These are phyloP conservation scores for Platysteira castanea DNA, from an alignment of 2,113 vertebrate genomes.

Conservation along the genomic window DNA sequence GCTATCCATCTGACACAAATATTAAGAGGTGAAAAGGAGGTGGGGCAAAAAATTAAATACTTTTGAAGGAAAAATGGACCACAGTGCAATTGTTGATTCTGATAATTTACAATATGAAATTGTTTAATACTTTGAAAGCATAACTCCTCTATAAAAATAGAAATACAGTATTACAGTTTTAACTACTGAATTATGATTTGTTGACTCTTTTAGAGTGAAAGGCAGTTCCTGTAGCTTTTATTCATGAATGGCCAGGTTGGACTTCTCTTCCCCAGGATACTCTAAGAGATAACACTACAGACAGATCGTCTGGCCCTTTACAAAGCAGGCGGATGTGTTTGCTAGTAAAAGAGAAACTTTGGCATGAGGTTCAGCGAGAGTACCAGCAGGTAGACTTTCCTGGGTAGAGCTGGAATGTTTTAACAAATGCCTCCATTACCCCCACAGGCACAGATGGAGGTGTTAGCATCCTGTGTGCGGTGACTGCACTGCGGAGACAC, in stretches of 20 bases:
- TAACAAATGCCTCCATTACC: not conserved
- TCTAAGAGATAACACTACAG: not conserved
- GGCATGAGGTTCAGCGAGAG: not conserved
- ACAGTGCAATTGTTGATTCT: not conserved
- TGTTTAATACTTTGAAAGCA: not conserved
- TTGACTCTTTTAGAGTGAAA: not conserved
- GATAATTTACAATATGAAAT: not conserved
- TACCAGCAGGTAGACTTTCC: not conserved
- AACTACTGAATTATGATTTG: not conserved
- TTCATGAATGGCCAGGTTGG: not conserved
- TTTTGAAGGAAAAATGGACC: not conserved
- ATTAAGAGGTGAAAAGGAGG: not conserved
- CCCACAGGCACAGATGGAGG: not conserved
- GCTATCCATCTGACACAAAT: not conserved
- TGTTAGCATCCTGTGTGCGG: rapidly evolving
- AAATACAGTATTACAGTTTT: not conserved
- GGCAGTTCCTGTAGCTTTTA: not conserved
- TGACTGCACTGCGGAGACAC: not conserved
- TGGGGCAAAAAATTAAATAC: not conserved
- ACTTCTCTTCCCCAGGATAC: not conserved
- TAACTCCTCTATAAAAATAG: not conserved
- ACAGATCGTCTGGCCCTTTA: not conserved
- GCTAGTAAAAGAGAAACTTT: not conserved
- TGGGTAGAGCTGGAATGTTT: not conserved
- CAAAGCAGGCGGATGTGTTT: not conserved